Evolutionary conservation across 2,888 invertebrate genomes (phyloP).

Genomic region (Silvanus unidentatus): DNA sequence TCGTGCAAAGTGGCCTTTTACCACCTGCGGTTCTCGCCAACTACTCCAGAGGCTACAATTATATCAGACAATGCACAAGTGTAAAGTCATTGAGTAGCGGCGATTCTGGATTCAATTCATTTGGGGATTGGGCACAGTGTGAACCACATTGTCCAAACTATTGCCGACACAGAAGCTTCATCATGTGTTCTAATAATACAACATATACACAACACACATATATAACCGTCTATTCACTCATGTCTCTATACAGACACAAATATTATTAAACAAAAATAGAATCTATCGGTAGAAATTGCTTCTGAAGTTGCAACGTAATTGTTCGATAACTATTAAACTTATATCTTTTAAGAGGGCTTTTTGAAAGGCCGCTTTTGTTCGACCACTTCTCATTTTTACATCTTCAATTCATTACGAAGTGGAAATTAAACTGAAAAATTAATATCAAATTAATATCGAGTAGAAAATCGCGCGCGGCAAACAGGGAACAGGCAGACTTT

Average conservation of each 20-base stretch:
- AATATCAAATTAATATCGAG: too few relatives aligned
- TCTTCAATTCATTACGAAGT: too few relatives aligned
- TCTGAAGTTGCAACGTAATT: slow-evolving; percentile 16
- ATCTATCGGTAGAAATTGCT: slow-evolving; percentile 19
- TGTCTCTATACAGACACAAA: too few relatives aligned
- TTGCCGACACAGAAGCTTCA: slow-evolving; percentile 32
- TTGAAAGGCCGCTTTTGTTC: too few relatives aligned
- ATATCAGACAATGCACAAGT: slow-evolving; percentile 42
- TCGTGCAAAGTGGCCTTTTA: slow-evolving; percentile 40
- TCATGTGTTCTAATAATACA: slow-evolving; percentile 14
- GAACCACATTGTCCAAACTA: slow-evolving; percentile 31
- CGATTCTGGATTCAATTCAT: slow-evolving; percentile 44
- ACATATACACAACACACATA: not conserved
- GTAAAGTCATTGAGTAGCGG: slow-evolving; percentile 43
- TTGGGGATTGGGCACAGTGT: slow-evolving; percentile 43
- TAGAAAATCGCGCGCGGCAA: too few relatives aligned
- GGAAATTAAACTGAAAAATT: too few relatives aligned
- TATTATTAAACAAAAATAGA: slow-evolving; percentile 13
- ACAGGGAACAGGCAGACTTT: too few relatives aligned
- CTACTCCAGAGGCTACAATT: slow-evolving; percentile 48
- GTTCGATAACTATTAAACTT: too few relatives aligned
- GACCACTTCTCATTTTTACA: too few relatives aligned
- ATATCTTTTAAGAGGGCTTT: too few relatives aligned
- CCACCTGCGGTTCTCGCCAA: slow-evolving; percentile 43
- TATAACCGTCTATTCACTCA: not conserved